Percentiles rank a stretch among this genome's conserved stretches.
Conservation (phyloP, 2,797 vertebrate genomes). For the Pangasius larnaudii region DNA sequence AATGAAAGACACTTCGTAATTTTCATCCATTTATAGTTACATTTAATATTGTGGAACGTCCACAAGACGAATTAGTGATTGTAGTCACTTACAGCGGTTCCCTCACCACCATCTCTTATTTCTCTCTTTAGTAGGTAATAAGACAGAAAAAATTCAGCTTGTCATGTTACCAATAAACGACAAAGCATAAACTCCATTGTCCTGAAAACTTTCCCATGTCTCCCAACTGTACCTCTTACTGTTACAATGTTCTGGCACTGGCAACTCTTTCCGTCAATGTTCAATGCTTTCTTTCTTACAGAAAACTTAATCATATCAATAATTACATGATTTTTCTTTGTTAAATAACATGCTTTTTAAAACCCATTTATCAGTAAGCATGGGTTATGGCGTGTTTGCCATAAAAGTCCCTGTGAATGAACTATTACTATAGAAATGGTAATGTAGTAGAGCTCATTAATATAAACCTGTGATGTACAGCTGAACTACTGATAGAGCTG, state of each 20-base stretch:
- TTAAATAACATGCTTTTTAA: background rate
- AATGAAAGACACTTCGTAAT: background rate
- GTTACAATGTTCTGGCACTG: background rate
- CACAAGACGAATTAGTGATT: no score
- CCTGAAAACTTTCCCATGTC: background rate
- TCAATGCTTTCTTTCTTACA: background rate
- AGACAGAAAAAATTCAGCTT: no score
- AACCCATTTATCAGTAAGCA: background rate
- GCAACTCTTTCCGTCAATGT: background rate
- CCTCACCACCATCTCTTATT: no score
- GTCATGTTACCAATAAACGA: background rate
- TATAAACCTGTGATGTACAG: background rate
- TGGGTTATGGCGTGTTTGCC: background rate
- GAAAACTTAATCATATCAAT: background rate
- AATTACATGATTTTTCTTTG: background rate
- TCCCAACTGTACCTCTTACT: background rate
- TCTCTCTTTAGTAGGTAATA: no score
- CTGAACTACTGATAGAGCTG: background rate
- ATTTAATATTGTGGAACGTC: background rate
- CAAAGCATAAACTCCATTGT: background rate
- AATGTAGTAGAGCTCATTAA: background rate
- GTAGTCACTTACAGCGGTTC: no score
- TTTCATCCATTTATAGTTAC: background rate
- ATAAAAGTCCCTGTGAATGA: background rate
- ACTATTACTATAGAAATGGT: background rate